These are phyloP conservation scores for Tachycineta bicolor DNA, from an alignment of 2,113 vertebrate species.

Conservation along the genomic window DNA sequence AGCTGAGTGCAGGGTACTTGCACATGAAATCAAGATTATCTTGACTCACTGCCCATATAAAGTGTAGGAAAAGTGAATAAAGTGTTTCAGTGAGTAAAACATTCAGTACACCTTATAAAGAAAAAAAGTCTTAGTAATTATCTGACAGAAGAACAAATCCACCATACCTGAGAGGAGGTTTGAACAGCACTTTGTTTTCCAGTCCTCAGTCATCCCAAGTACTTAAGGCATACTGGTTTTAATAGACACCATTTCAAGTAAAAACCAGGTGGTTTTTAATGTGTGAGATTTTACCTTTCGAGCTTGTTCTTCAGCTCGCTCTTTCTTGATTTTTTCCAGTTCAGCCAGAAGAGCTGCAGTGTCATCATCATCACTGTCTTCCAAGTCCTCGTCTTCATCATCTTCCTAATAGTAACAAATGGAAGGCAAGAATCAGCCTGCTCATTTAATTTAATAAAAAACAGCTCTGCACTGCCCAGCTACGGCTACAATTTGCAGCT, in stretches of 20 bases:
- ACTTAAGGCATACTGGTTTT: not conserved
- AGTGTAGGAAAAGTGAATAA: not conserved
- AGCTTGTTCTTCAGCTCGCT: constrained; percentile 94
- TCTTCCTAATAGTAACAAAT: constrained; percentile 69
- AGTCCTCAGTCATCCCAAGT: not conserved
- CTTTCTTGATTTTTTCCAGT: constrained; percentile 97
- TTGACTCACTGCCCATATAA: not conserved
- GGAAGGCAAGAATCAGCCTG: not conserved
- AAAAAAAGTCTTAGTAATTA: not conserved
- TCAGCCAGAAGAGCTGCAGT: constrained; percentile 95
- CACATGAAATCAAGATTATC: not conserved
- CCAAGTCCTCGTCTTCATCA: constrained; percentile 87
- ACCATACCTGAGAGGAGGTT: not conserved
- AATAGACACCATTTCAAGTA: not conserved
- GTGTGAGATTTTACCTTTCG: constrained; percentile 82
- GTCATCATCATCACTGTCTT: constrained; percentile 94
- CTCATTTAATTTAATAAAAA: not conserved
- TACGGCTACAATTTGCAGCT: not conserved
- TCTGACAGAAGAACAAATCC: not conserved
- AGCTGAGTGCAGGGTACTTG: not conserved
- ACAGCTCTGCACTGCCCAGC: not conserved
- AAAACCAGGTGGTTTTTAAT: not conserved
- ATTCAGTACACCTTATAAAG: not conserved
- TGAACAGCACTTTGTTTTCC: not conserved
- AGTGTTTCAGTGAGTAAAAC: not conserved